Evolutionary conservation across 2,113 vertebrate genomes (phyloP).

Genomic region (Odontophorus gujanensis): DNA sequence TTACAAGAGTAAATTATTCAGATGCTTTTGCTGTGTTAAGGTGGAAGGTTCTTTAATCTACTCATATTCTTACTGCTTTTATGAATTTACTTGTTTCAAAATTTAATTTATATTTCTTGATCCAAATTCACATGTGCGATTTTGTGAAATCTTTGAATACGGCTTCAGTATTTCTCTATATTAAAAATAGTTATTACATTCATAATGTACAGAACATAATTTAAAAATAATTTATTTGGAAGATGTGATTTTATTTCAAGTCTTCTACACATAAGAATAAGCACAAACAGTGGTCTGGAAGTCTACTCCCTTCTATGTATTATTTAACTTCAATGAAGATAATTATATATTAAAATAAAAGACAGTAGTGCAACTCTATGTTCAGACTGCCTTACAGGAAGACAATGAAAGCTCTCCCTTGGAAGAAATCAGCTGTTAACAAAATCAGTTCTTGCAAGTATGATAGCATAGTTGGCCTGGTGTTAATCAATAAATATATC

Average conservation of each 20-base stretch:
- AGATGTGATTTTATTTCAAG: conserved; percentile 9
- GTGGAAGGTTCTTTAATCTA: not conserved
- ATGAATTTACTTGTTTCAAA: not conserved
- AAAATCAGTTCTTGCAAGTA: not conserved
- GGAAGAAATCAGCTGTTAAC: not conserved
- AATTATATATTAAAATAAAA: not conserved
- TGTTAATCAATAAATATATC: not conserved
- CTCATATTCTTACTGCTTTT: not conserved
- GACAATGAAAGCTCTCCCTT: not conserved
- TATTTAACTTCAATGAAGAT: not conserved
- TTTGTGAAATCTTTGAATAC: not conserved
- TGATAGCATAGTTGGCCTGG: not conserved
- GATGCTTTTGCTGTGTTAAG: not conserved
- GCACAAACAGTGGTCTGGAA: not conserved
- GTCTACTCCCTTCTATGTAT: not conserved
- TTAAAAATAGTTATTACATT: not conserved
- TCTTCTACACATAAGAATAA: not conserved
- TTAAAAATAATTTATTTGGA: not conserved
- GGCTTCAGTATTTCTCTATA: not conserved
- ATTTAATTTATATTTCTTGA: not conserved
- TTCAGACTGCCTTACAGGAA: not conserved
- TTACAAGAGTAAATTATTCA: not conserved
- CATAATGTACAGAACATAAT: not conserved
- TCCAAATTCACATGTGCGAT: accelerated
- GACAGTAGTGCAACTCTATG: not conserved